phyloP scores from a whole-genome alignment of 2,113 vertebrate species.

The Tenebrosternarchus preto region DNA sequence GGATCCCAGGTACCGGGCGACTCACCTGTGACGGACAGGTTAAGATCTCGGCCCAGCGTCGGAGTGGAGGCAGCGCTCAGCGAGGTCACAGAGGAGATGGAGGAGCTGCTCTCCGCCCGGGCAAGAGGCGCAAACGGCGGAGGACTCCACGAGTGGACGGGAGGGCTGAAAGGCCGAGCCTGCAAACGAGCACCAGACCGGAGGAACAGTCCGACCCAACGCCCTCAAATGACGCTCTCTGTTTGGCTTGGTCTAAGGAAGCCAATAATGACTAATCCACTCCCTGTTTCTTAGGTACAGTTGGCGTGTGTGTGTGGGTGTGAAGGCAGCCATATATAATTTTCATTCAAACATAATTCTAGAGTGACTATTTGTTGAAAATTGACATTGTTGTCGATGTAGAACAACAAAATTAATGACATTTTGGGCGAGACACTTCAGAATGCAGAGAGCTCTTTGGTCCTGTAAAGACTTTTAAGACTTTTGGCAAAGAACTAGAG shows the following conservation, averaged over 20 bases:
- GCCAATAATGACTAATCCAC: too few relatives aligned
- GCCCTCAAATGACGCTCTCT: background rate
- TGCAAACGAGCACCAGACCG: slow-evolving; percentile 63
- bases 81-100: slow-evolving; percentile 93
- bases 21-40: slow-evolving; percentile 72
- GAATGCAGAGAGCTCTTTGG: too few relatives aligned
- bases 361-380: background rate
- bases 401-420: too few relatives aligned
- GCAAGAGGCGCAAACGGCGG: slow-evolving; percentile 93
- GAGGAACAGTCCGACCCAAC: background rate
- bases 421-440: too few relatives aligned
- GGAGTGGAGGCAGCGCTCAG: slow-evolving; percentile 95
- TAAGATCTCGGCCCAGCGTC: slow-evolving; percentile 86
- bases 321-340: too few relatives aligned
- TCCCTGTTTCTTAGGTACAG: too few relatives aligned
- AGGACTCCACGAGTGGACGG: slow-evolving; percentile 90
- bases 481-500: slow-evolving; percentile 13
- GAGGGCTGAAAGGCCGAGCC: slow-evolving; percentile 93
- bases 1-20: background rate
- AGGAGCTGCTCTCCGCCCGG: slow-evolving; percentile 95
- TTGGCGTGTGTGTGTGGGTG: too few relatives aligned
- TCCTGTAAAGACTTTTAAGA: too few relatives aligned
- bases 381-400: too few relatives aligned
- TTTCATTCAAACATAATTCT: too few relatives aligned
- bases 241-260: too few relatives aligned